These are phyloP conservation scores for Scaptomyza reducta DNA, from an alignment of 2,888 invertebrate species.

Conservation along the genomic window DNA sequence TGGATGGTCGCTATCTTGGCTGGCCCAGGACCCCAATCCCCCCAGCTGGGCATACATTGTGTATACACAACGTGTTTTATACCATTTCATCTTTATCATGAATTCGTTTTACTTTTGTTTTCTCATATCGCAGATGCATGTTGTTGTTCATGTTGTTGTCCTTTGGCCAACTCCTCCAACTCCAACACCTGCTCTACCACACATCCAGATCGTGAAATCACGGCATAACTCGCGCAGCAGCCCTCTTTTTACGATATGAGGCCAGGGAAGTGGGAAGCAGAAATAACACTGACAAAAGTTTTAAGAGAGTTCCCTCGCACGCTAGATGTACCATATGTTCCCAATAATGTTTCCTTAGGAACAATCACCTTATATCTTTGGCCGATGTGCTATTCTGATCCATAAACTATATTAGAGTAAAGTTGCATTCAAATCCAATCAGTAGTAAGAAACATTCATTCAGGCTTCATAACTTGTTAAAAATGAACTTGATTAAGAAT, in stretches of 20 bases:
- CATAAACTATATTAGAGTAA: no score
- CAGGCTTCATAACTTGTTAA: no score
- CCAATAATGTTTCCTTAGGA: no score
- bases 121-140: conserved; percentile 3
- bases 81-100: conserved; percentile 71
- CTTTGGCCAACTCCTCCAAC: conserved; percentile 40
- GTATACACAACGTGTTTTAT: conserved; percentile 46
- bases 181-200: neutral
- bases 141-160: conserved; percentile 7
- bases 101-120: conserved; percentile 55
- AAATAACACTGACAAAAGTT: no score
- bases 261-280: no score
- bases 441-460: no score
- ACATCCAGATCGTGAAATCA: conserved; percentile 64
- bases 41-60: conserved; percentile 29
- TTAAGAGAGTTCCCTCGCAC: no score
- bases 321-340: neutral
- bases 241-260: neutral
- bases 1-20: conserved; percentile 22
- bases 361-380: no score
- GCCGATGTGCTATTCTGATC: no score
- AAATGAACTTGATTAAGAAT: no score
- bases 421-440: no score
- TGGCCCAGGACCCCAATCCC: conserved; percentile 20
- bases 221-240: conserved; percentile 54